A percentile compares a stretch with the other conserved stretches of the same genome.
These are phyloP conservation scores for Gastracanthus pulcherrimus DNA, from an alignment of 2,888 invertebrate genomes.

Conservation along the genomic window DNA sequence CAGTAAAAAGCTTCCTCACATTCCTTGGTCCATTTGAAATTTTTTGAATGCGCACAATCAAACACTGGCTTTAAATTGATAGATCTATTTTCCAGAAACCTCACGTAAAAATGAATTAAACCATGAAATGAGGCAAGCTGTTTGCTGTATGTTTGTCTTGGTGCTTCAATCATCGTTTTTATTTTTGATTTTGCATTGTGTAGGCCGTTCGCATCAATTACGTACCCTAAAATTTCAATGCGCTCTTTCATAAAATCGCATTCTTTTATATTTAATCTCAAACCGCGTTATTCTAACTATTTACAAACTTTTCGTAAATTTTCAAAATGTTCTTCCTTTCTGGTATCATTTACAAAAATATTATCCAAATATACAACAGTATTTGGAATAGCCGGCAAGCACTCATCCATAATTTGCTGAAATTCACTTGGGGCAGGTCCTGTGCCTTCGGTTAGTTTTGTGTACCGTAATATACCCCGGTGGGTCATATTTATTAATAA, in stretches of 20 bases:
- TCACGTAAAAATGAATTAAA: constrained; percentile 14
- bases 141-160: constrained; percentile 6
- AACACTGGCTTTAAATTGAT: constrained; percentile 39
- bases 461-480: not conserved
- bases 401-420: constrained; percentile 34
- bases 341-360: constrained; percentile 43
- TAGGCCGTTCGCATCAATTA: constrained; percentile 62
- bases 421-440: constrained; percentile 24
- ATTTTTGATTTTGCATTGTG: constrained; percentile 52
- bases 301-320: constrained; percentile 23
- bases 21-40: constrained; percentile 54
- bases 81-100: not conserved
- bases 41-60: not conserved
- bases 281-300: not conserved
- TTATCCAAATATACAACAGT: constrained; percentile 41
- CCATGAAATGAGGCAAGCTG: constrained; percentile 31
- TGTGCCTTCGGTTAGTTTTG: constrained; percentile 7
- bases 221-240: constrained; percentile 62
- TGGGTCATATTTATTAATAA: constrained; percentile 24
- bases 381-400: constrained; percentile 26
- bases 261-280: constrained; percentile 51
- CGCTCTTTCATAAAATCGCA: constrained; percentile 61
- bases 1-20: constrained; percentile 42
- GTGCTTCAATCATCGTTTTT: constrained; percentile 14
- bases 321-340: constrained; percentile 34